These are phyloP conservation scores for Doryteuthis pealeii DNA, from an alignment of 1,140 invertebrate species.

Conservation along the genomic window DNA sequence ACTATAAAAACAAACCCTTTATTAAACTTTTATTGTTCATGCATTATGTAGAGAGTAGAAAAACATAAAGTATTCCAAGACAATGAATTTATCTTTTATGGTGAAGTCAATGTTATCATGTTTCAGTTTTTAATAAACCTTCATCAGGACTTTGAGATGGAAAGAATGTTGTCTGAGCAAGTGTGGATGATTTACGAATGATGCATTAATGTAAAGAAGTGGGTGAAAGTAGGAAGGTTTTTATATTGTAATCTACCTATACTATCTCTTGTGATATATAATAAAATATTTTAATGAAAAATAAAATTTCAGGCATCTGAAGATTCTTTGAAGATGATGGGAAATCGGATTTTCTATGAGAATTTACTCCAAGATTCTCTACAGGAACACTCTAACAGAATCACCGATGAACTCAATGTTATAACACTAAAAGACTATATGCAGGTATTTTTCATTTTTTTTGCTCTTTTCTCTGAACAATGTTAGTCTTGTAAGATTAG, in stretches of 20 bases:
- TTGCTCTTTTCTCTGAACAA: not conserved
- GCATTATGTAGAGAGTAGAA: too few species aligned
- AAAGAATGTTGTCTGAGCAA: too few species aligned
- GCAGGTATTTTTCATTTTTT: constrained; percentile 46
- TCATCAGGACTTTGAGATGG: too few species aligned
- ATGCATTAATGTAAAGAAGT: not conserved
- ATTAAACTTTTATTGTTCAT: too few species aligned
- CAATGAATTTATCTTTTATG: too few species aligned
- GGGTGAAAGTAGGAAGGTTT: not conserved
- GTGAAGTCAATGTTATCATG: too few species aligned
- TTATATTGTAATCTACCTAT: not conserved
- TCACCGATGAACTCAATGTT: constrained; percentile 57
- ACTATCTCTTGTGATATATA: not conserved
- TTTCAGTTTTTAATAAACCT: too few species aligned
- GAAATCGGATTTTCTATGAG: constrained; percentile 57
- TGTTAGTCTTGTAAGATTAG: not conserved
- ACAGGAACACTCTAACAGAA: constrained; percentile 44
- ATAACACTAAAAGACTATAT: constrained; percentile 61
- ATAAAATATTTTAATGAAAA: not conserved
- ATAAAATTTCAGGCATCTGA: constrained; percentile 48
- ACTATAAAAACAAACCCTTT: too few species aligned
- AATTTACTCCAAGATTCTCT: constrained; percentile 55
- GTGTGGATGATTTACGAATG: too few species aligned
- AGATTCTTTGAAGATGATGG: constrained; percentile 56
- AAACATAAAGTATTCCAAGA: too few species aligned